Conservation (phyloP, 1,140 invertebrate species). For the Drosophila azteca region DNA sequence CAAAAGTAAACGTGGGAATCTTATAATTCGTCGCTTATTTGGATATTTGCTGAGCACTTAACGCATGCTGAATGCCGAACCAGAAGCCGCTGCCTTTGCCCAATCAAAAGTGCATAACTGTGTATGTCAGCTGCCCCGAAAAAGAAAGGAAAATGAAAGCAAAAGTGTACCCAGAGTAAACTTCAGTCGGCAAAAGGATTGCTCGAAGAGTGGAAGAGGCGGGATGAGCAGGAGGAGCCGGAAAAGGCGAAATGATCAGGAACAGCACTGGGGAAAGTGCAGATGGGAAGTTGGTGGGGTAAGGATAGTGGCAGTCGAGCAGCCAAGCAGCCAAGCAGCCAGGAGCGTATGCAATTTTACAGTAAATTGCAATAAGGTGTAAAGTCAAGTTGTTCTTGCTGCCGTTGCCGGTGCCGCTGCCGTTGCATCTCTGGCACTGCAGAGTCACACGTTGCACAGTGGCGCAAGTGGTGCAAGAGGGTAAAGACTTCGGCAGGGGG, state of each 20-base stretch:
- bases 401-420: conserved; percentile 6
- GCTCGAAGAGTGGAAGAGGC: conserved; percentile 17
- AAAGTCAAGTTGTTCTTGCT: conserved; percentile 66
- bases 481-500: conserved; percentile 16
- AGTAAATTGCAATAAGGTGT: conserved; percentile 79
- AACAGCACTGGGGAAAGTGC: conserved; percentile 12
- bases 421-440: neutral
- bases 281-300: neutral
- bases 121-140: conserved; percentile 33
- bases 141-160: conserved; percentile 16
- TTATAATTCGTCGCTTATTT: conserved; percentile 18
- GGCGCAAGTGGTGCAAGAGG: conserved; percentile 4
- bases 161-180: conserved; percentile 43
- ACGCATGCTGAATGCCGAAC: conserved; percentile 36
- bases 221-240: too few species aligned
- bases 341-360: conserved; percentile 66
- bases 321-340: conserved; percentile 24
- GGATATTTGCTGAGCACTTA: conserved; percentile 41
- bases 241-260: too few species aligned
- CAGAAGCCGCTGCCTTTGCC: conserved; percentile 4
- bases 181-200: conserved; percentile 1
- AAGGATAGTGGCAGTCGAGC: neutral
- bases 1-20: neutral
- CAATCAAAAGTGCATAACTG: conserved; percentile 62
- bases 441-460: conserved; percentile 29